Percentiles rank a stretch among this genome's conserved stretches.
Evolutionary conservation across 2,113 vertebrate species (phyloP).

Genomic region (Hemichromis elongatus): DNA sequence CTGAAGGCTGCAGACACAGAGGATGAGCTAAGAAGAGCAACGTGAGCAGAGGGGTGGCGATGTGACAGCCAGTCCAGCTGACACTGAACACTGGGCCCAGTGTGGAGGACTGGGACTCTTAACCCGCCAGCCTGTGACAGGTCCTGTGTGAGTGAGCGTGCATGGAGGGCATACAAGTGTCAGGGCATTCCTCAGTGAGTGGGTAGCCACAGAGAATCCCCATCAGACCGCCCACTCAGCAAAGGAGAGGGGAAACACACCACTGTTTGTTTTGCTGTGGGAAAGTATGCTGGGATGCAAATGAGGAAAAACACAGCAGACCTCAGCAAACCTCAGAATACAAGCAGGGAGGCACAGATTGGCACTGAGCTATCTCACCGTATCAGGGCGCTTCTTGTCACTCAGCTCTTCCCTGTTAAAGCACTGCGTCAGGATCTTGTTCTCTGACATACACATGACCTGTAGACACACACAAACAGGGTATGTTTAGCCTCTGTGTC

Average conservation of each 20-base stretch:
- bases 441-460: conserved; percentile 94
- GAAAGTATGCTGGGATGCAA: conserved; percentile 34
- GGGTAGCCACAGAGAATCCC: conserved; percentile 48
- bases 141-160: background rate
- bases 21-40: conserved; percentile 5
- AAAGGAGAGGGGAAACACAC: conserved; percentile 27
- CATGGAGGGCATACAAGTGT: conserved; percentile 25
- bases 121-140: conserved; percentile 34
- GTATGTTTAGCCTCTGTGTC: background rate
- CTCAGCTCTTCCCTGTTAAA: conserved; percentile 88
- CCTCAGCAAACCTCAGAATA: background rate
- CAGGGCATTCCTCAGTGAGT: conserved; percentile 55
- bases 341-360: background rate
- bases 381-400: conserved; percentile 95
- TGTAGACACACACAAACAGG: conserved; percentile 40
- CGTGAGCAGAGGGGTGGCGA: background rate
- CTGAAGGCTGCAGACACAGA: background rate
- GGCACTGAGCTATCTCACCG: conserved; percentile 70
- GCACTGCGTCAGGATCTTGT: conserved; percentile 89
- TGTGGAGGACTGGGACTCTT: conserved; percentile 37
- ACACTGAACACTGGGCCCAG: conserved; percentile 46
- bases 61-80: background rate
- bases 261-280: conserved; percentile 33
- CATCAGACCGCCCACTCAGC: conserved; percentile 25
- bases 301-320: background rate